Conservation (phyloP, 2,797 vertebrate genomes). For the Rhinophrynus dorsalis region DNA sequence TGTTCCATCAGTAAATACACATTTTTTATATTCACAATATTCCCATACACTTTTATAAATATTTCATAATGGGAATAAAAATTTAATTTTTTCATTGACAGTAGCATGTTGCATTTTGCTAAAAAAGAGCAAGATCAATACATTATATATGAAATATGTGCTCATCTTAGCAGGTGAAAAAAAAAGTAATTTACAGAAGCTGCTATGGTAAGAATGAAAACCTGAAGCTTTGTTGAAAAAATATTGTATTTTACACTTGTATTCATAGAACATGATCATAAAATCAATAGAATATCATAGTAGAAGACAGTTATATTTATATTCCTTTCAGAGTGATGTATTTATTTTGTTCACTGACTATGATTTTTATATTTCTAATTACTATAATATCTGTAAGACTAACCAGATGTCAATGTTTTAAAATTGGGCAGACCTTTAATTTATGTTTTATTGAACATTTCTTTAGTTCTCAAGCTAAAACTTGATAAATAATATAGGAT, state of each 20-base stretch:
- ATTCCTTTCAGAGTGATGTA: background rate
- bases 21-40: background rate
- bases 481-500: too few species aligned
- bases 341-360: background rate
- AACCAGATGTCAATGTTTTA: background rate
- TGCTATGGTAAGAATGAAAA: conserved; percentile 12
- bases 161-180: conserved; percentile 35
- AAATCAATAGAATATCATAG: conserved; percentile 16
- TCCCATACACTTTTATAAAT: background rate
- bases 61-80: conserved; percentile 20
- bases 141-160: conserved; percentile 28
- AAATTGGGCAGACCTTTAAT: background rate
- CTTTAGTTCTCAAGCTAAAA: too few species aligned
- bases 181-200: conserved; percentile 37
- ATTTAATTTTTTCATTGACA: conserved; percentile 11
- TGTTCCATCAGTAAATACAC: background rate
- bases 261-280: conserved; percentile 15
- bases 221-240: conserved; percentile 13
- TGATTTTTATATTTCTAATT: background rate
- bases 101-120: conserved; percentile 21
- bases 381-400: background rate
- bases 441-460: too few species aligned
- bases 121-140: conserved; percentile 32
- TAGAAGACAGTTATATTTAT: background rate
- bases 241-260: conserved; percentile 26